Conservation (phyloP, 2,888 invertebrate genomes). For the Periphyllus acericola region DNA sequence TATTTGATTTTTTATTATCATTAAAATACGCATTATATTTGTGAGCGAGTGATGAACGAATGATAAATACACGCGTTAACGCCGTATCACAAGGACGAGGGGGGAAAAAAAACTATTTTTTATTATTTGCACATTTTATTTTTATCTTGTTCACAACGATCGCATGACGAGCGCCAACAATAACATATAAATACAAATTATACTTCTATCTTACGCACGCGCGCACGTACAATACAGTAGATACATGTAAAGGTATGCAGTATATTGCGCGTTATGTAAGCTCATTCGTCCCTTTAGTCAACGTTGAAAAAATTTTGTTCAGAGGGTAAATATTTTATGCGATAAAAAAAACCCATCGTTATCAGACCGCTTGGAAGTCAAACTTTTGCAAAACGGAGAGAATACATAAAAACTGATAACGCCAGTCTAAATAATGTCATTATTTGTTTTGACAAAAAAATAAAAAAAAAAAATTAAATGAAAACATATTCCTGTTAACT, state of each 20-base stretch:
- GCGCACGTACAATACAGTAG: background rate
- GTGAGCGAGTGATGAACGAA: too few species aligned
- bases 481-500: constrained; percentile 9
- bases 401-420: constrained; percentile 38
- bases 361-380: background rate
- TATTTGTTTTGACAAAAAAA: background rate
- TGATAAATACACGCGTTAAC: too few species aligned
- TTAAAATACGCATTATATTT: too few species aligned
- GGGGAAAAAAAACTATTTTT: background rate
- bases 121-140: too few species aligned
- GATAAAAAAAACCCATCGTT: constrained; percentile 3
- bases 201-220: background rate
- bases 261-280: background rate
- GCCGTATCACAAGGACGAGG: too few species aligned
- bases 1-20: too few species aligned
- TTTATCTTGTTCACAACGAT: background rate
- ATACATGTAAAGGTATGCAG: background rate
- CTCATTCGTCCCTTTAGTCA: background rate
- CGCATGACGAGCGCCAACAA: background rate
- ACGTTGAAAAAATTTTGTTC: background rate
- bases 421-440: constrained; percentile 17
- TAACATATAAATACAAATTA: constrained; percentile 20
- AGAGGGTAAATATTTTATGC: constrained; percentile 3
- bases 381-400: background rate
- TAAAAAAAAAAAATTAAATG: constrained; percentile 13